A percentile compares a stretch with the other conserved stretches of the same genome.
Evolutionary conservation across 2,797 vertebrate genomes (phyloP).

Genomic region (Sebastes nivosus): DNA sequence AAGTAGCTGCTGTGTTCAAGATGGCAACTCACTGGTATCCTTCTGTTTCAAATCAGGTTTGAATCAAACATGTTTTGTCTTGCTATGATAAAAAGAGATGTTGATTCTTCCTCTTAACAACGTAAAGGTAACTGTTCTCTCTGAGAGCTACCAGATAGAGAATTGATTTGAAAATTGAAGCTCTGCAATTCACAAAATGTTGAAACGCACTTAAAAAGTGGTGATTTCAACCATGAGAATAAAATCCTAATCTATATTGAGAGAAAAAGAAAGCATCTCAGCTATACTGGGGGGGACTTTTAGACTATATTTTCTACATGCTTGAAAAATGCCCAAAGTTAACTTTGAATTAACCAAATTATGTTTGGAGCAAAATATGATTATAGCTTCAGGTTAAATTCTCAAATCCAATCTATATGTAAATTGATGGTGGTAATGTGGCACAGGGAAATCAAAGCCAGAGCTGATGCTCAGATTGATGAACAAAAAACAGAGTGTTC

Average conservation of each 20-base stretch:
- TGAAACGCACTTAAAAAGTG: not conserved
- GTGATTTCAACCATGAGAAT: not conserved
- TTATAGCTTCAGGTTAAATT: slow-evolving; percentile 84
- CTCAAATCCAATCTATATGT: slow-evolving; percentile 87
- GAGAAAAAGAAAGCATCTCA: not conserved
- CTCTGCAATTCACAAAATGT: not conserved
- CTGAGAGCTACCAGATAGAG: not conserved
- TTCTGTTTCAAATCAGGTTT: not conserved
- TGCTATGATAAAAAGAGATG: not conserved
- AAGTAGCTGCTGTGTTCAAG: slow-evolving; percentile 8
- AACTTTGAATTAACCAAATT: slow-evolving; percentile 78
- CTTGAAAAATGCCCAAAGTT: slow-evolving; percentile 52
- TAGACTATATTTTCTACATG: not conserved
- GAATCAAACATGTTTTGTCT: slow-evolving; percentile 3
- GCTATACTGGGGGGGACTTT: not conserved
- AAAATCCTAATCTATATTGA: not conserved
- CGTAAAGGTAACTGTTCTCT: not conserved
- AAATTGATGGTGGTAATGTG: slow-evolving; percentile 80
- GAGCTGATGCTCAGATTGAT: slow-evolving; percentile 79
- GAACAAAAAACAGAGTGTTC: slow-evolving; percentile 69
- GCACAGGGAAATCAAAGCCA: slow-evolving; percentile 78
- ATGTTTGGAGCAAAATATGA: slow-evolving; percentile 80
- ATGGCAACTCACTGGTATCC: not conserved
- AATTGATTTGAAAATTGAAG: slow-evolving; percentile 7
- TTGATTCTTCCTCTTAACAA: not conserved